phyloP scores from a whole-genome alignment of 1,140 invertebrate genomes.

The Drosophila kepulauana region DNA sequence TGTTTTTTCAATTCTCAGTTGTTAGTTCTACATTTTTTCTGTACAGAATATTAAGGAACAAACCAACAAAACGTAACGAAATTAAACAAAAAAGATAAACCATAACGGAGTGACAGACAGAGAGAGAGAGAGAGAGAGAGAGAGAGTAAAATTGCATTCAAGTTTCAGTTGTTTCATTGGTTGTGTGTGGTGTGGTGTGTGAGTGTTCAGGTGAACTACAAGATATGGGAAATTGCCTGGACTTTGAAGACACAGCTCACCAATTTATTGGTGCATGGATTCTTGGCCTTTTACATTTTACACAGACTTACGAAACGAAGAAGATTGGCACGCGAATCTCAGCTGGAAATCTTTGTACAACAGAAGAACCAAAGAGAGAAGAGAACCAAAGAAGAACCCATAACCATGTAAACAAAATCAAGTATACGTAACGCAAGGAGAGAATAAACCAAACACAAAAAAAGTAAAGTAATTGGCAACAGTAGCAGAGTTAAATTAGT shows the following conservation, averaged over 20 bases:
- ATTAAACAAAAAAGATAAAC: conserved; percentile 40
- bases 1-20: conserved; percentile 35
- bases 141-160: conserved; percentile 59
- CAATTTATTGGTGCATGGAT: conserved; percentile 1
- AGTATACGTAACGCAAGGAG: conserved; percentile 39
- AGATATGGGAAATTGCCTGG: conserved; percentile 27
- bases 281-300: conserved; percentile 21
- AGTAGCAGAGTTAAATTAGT: conserved; percentile 45
- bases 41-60: conserved; percentile 57
- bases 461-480: conserved; percentile 40
- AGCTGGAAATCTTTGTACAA: conserved; percentile 77
- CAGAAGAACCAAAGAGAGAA: conserved; percentile 44
- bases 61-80: conserved; percentile 52
- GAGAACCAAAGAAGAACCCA: conserved; percentile 33
- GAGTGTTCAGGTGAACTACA: conserved; percentile 19
- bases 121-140: conserved; percentile 39
- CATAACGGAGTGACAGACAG: conserved; percentile 44
- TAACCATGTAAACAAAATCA: conserved; percentile 32
- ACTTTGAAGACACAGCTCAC: conserved; percentile 18
- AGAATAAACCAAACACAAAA: conserved; percentile 38
- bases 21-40: conserved; percentile 69
- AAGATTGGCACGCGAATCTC: conserved; percentile 44
- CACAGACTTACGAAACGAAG: conserved; percentile 52
- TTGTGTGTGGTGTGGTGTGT: conserved; percentile 27
- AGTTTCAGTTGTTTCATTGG: conserved; percentile 41